Percentiles rank a stretch among this genome's conserved stretches.
Conservation (phyloP, 2,888 invertebrate species). For the Leptogaster cylindrica region DNA sequence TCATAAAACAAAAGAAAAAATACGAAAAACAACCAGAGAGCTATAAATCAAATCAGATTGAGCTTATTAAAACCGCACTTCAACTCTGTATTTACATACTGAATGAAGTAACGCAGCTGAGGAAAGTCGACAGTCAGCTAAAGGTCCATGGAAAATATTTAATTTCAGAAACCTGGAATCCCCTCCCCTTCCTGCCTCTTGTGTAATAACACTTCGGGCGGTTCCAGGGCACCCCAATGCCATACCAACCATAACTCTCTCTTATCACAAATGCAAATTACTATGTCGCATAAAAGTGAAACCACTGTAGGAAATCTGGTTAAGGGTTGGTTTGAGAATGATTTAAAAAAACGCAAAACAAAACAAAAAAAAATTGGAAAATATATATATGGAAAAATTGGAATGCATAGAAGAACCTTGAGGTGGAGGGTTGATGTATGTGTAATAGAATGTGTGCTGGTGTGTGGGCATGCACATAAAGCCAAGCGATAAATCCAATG, state of each 20-base stretch:
- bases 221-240: constrained; percentile 36
- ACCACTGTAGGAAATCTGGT: constrained; percentile 28
- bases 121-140: not conserved
- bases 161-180: constrained; percentile 37
- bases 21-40: too few species aligned
- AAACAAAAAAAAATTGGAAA: too few species aligned
- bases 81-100: constrained; percentile 28
- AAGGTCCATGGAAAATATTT: constrained; percentile 36
- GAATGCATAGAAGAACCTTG: too few species aligned
- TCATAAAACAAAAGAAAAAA: too few species aligned
- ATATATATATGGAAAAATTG: too few species aligned
- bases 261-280: constrained; percentile 46
- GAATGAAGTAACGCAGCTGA: not conserved
- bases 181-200: not conserved
- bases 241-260: constrained; percentile 34
- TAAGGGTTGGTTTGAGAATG: constrained; percentile 1
- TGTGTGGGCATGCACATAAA: not conserved
- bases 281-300: constrained; percentile 39
- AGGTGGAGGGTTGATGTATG: too few species aligned
- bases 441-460: not conserved
- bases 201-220: constrained; percentile 7
- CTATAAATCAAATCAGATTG: constrained; percentile 43
- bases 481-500: constrained; percentile 1
- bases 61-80: constrained; percentile 42
- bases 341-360: constrained; percentile 1